These are phyloP conservation scores for Tetramorium parvispinum DNA, from an alignment of 1,140 invertebrate species.

Conservation along the genomic window DNA sequence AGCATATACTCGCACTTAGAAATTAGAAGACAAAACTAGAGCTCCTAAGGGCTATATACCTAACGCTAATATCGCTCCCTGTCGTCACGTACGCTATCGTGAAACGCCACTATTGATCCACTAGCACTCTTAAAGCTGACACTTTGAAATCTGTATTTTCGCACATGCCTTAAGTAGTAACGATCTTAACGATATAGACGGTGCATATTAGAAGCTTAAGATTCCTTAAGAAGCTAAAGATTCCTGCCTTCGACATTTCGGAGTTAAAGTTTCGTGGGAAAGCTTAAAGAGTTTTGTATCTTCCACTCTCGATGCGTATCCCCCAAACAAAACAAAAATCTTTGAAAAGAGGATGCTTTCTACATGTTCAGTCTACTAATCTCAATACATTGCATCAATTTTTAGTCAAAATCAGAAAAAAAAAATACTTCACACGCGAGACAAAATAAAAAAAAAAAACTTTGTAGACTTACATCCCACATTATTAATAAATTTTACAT, in stretches of 20 bases:
- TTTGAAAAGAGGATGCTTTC: neutral
- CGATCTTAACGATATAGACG: slow-evolving; percentile 52
- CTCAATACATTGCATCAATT: neutral
- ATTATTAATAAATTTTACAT: neutral
- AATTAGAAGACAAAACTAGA: slow-evolving; percentile 57
- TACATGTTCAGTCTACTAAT: neutral
- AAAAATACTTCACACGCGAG: neutral
- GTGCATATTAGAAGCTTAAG: neutral
- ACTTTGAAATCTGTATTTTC: slow-evolving; percentile 60
- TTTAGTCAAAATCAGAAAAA: neutral
- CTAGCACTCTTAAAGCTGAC: slow-evolving; percentile 71
- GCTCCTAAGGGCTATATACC: slow-evolving; percentile 47
- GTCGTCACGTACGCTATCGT: slow-evolving; percentile 42
- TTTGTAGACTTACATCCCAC: neutral
- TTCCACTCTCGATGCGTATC: slow-evolving; percentile 10
- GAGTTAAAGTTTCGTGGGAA: neutral
- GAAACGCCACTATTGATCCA: slow-evolving; percentile 63
- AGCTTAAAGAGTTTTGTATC: neutral
- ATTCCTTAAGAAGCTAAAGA: neutral
- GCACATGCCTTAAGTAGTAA: slow-evolving; percentile 51
- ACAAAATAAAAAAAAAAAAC: neutral
- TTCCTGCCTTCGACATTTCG: neutral
- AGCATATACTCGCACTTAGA: slow-evolving; percentile 37
- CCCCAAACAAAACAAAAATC: neutral
- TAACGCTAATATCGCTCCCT: slow-evolving; percentile 23